A percentile compares a stretch with the other conserved stretches of the same genome.
Evolutionary conservation across 2,113 vertebrate species (phyloP).

Genomic region (Alces alces): DNA sequence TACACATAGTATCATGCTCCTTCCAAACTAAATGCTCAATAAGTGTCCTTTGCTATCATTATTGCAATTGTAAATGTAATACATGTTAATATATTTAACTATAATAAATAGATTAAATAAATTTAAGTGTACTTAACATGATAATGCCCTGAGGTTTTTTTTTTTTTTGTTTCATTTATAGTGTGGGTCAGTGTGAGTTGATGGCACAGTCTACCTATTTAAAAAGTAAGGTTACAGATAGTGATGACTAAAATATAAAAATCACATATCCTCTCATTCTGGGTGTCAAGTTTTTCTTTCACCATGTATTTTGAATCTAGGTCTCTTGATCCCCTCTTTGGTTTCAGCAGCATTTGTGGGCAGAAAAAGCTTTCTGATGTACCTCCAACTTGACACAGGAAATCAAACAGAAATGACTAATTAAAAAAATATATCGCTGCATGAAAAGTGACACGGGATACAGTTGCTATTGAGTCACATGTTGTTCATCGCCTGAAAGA

Average conservation of each 20-base stretch:
- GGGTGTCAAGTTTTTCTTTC: not conserved
- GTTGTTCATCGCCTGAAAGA: slow-evolving; percentile 1
- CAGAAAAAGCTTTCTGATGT: not conserved
- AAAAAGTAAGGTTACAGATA: not conserved
- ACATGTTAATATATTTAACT: not conserved
- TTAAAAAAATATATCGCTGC: not conserved
- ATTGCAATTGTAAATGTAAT: not conserved
- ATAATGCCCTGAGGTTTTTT: not conserved
- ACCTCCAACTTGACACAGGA: not conserved
- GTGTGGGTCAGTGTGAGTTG: not conserved
- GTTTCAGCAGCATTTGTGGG: not conserved
- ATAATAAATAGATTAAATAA: not conserved
- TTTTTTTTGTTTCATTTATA: not conserved
- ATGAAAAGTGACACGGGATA: not conserved
- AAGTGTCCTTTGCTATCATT: not conserved
- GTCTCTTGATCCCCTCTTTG: not conserved
- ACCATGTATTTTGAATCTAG: not conserved
- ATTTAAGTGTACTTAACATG: not conserved
- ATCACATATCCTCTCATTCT: not conserved
- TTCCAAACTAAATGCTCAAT: not conserved
- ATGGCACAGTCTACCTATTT: not conserved
- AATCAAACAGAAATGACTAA: slow-evolving; percentile 24
- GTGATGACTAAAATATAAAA: not conserved
- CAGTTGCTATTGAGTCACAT: not conserved
- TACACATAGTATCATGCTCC: not conserved